Evolutionary conservation across 2,797 vertebrate species (phyloP).

Genomic region (Petrocephalus sullivani): DNA sequence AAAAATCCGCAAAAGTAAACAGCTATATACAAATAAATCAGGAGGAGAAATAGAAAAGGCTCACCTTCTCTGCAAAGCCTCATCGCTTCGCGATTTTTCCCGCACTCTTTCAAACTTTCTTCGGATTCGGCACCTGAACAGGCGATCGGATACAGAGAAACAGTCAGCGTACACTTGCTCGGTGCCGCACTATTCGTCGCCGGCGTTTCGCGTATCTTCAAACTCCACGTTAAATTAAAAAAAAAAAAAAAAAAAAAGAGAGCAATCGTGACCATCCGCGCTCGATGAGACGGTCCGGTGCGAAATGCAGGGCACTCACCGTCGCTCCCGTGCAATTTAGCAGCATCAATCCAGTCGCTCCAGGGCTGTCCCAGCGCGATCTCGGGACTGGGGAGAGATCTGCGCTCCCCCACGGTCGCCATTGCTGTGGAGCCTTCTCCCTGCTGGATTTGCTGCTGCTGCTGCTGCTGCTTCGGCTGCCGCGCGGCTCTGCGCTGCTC

Average conservation of each 20-base stretch:
- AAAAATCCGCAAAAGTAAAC: slow-evolving; percentile 54
- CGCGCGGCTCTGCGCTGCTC: slow-evolving; percentile 89
- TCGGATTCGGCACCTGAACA: slow-evolving; percentile 83
- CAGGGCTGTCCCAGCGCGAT: slow-evolving; percentile 92
- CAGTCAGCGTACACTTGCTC: slow-evolving; percentile 56
- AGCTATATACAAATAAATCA: slow-evolving; percentile 39
- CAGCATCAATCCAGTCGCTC: slow-evolving; percentile 90
- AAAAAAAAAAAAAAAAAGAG: slow-evolving; percentile 21
- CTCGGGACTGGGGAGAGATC: slow-evolving; percentile 90
- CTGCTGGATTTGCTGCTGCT: slow-evolving; percentile 70
- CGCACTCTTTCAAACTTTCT: slow-evolving; percentile 98
- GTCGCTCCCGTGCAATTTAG: slow-evolving; percentile 88
- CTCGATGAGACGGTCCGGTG: slow-evolving; percentile 34
- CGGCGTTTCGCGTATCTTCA: slow-evolving; percentile 63
- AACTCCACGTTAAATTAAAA: slow-evolving; percentile 61
- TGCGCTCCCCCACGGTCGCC: slow-evolving; percentile 89
- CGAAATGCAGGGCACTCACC: slow-evolving; percentile 70
- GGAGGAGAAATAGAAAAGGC: slow-evolving; percentile 39
- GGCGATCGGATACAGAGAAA: slow-evolving; percentile 52
- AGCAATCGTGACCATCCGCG: slow-evolving; percentile 54
- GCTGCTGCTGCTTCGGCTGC: slow-evolving; percentile 67
- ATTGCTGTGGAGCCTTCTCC: slow-evolving; percentile 82
- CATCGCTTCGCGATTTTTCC: slow-evolving; percentile 96
- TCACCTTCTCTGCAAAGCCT: slow-evolving; percentile 97
- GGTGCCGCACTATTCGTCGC: slow-evolving; percentile 56